Percentiles rank a stretch among this genome's conserved stretches.
Evolutionary conservation across 2,113 vertebrate species (phyloP).

Genomic region (Patagioenas fasciata): DNA sequence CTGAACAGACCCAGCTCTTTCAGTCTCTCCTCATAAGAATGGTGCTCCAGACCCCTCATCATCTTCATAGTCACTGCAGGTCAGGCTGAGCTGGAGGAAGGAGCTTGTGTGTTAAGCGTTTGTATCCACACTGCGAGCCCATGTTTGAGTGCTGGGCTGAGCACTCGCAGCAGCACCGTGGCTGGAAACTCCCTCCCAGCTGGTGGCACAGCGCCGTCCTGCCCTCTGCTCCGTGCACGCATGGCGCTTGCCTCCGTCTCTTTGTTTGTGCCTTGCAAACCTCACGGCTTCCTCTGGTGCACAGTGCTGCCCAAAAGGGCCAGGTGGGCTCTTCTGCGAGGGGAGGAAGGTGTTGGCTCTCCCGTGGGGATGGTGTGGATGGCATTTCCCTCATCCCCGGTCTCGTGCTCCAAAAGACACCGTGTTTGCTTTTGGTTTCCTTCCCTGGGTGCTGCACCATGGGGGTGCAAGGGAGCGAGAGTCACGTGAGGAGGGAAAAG

Average conservation of each 20-base stretch:
- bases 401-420: not conserved
- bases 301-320: accelerated
- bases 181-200: not conserved
- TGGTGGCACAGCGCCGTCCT: accelerated
- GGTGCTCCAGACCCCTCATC: too few relatives aligned
- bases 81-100: not conserved
- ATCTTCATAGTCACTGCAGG: accelerated
- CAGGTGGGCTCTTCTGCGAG: accelerated
- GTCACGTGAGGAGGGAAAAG: not conserved
- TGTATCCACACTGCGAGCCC: accelerated
- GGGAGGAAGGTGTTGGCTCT: not conserved
- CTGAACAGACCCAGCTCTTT: too few relatives aligned
- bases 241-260: accelerated
- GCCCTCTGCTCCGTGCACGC: accelerated
- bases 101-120: not conserved
- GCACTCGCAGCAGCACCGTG: accelerated
- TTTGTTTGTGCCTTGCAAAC: not conserved
- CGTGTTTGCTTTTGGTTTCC: not conserved
- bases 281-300: accelerated
- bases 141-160: not conserved
- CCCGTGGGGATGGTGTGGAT: accelerated
- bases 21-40: too few relatives aligned
- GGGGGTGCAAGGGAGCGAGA: not conserved
- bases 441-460: accelerated
- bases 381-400: accelerated